Evolutionary conservation across 2,888 invertebrate genomes (phyloP).

Genomic region (Dolichopus griseipennis): DNA sequence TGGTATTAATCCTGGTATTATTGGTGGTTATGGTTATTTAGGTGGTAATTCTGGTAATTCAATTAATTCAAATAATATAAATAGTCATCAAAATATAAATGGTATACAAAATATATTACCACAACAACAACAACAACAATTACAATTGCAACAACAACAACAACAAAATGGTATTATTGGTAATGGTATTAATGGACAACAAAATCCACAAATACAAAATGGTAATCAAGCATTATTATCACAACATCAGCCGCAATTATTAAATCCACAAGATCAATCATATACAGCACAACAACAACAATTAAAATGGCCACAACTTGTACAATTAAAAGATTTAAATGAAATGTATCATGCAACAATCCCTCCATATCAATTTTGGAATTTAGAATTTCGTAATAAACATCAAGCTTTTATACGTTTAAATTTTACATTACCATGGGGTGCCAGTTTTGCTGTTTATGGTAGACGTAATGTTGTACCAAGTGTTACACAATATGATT

Average conservation of each 20-base stretch:
- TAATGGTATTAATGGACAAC: constrained; percentile 20
- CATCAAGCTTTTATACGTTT: constrained; percentile 80
- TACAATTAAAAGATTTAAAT: constrained; percentile 77
- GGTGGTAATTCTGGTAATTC: constrained; percentile 4
- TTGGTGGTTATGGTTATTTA: constrained; percentile 14
- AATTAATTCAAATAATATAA: constrained; percentile 1
- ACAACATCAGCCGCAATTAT: constrained; percentile 42
- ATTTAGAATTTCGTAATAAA: constrained; percentile 83
- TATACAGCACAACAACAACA: constrained; percentile 56
- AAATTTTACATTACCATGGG: constrained; percentile 86
- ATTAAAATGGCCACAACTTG: constrained; percentile 65
- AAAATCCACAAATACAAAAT: constrained; percentile 20
- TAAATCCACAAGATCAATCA: constrained; percentile 41
- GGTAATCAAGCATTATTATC: constrained; percentile 26
- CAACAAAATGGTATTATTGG: constrained; percentile 29
- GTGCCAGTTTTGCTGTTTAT: constrained; percentile 90
- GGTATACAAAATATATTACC: constrained; percentile 33
- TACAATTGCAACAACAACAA: constrained; percentile 47
- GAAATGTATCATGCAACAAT: constrained; percentile 75
- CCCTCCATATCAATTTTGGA: constrained; percentile 89
- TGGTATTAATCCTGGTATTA: constrained; percentile 15
- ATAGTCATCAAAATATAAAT: constrained; percentile 44
- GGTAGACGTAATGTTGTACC: constrained; percentile 91
- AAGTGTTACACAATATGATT: constrained; percentile 94
- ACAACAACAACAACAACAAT: constrained; percentile 50